Percentiles rank a stretch among this genome's conserved stretches.
Conservation (phyloP, 1,140 invertebrate genomes). For the Temnothorax nylanderi region DNA sequence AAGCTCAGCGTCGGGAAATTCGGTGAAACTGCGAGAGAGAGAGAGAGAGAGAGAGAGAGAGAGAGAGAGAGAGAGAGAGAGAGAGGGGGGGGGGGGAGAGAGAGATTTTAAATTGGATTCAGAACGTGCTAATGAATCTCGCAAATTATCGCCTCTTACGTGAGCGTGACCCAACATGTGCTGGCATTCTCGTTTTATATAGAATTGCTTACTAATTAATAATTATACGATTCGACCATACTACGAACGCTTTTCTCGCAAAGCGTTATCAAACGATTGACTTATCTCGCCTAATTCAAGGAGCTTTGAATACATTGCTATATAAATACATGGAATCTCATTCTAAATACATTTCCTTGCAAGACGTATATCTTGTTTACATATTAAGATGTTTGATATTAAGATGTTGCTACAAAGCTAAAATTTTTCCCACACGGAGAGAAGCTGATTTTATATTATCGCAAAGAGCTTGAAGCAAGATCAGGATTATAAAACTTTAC, state of each 20-base stretch:
- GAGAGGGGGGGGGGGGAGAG: too few species aligned
- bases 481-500: neutral
- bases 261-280: neutral
- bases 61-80: neutral
- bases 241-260: neutral
- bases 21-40: neutral
- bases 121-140: constrained; percentile 47
- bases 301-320: neutral
- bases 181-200: constrained; percentile 29
- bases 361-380: neutral
- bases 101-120: constrained; percentile 39
- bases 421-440: neutral
- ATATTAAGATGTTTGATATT: neutral
- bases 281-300: neutral
- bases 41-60: neutral
- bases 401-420: neutral
- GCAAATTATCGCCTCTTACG: constrained; percentile 36
- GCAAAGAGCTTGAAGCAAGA: neutral
- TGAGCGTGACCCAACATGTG: neutral
- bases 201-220: constrained; percentile 38
- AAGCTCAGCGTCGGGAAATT: constrained; percentile 10
- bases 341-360: too few species aligned
- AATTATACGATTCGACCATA: constrained; percentile 15
- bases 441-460: neutral
- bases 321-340: neutral